Evolutionary conservation across 2,113 vertebrate species (phyloP), one percentile per base, ranked within the genome.

Genomic region (Lophius piscatorius): DNA sequence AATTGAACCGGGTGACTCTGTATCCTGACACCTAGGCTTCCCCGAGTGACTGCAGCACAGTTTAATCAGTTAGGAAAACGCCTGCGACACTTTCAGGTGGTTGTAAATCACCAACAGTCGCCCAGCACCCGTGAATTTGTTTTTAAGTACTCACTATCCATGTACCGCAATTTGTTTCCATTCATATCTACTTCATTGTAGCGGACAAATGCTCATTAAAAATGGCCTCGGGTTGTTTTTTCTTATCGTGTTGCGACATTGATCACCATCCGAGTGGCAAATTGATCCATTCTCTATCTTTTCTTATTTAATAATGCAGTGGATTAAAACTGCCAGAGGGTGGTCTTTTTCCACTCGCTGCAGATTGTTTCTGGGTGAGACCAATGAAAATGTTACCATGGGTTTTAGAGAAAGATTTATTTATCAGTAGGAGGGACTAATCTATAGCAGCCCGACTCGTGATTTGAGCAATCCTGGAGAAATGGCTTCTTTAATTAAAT

Each of bases 281-380:
- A 87, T 67, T 78, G 77, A 87, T 79, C 65, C 41, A 49, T 70
- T 74, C 59, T 70, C 54, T 67, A 49, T 81, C 74, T 70, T 41
- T 44, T 78, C 36, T 78, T 64, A 74, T 72, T 83, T 63, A 87
- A 79, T 81, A 81, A 84, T 78, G 71, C 54, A 76, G 61, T 62
- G 31, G 77, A 67, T 70, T 75, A 50, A 70, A 80, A 57, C 35
- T 55, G 73, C 78, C 70, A 61, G 56, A 39, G 69, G 78, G 55
- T 2, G 14, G 40, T 61, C 66, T 63, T 56, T 56, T 10, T 35
- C 56, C 31, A 4, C 54, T 60, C 29, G 35, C 41, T 29, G 13
- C 12, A 82, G 40, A 78, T 60, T 10, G 41, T 70, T 45, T 46
- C 64, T 74, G 35, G 35, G 12, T 33, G 49, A 56, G 41, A 52